A percentile compares a stretch with the other conserved stretches of the same genome.
These are phyloP conservation scores for Cephalotes varians DNA, from an alignment of 2,888 invertebrate species.

Conservation along the genomic window DNA sequence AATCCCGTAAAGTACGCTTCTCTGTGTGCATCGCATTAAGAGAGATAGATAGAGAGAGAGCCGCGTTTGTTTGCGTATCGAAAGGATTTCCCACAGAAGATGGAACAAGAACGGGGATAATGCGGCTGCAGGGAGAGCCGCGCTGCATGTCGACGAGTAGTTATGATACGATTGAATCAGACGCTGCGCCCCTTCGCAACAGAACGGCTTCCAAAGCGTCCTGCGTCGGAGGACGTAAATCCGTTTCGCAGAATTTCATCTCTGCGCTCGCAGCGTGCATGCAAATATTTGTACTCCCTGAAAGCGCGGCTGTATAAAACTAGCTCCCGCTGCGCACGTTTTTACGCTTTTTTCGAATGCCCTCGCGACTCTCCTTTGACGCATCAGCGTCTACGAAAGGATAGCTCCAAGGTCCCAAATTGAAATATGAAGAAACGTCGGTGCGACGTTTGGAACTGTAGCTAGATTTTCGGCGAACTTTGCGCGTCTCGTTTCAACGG, in stretches of 20 bases:
- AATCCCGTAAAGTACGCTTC: constrained; percentile 57
- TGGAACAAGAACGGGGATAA: constrained; percentile 33
- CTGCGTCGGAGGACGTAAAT: constrained; percentile 34
- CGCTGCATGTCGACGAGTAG: constrained; percentile 41
- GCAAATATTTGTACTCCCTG: constrained; percentile 37
- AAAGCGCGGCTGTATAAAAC: constrained; percentile 6
- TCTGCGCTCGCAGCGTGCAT: constrained; percentile 33
- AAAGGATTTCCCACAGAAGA: constrained; percentile 32
- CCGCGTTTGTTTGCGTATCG: constrained; percentile 34
- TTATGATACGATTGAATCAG: constrained; percentile 62
- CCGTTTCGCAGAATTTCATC: constrained; percentile 46
- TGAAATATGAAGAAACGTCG: not conserved
- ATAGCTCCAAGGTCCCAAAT: not conserved
- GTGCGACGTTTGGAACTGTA: not conserved
- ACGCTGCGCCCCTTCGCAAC: constrained; percentile 1
- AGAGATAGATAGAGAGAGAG: constrained; percentile 33
- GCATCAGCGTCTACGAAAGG: constrained; percentile 7
- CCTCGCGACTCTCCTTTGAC: constrained; percentile 12
- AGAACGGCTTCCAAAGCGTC: constrained; percentile 16
- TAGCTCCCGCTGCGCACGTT: not conserved
- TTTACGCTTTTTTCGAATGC: not conserved
- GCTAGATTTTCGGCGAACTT: not conserved
- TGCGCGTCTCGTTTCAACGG: not conserved
- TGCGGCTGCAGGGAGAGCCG: constrained; percentile 19
- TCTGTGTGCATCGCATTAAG: constrained; percentile 31